phyloP scores from a whole-genome alignment of 2,113 vertebrate genomes.

The Herpetotheres cachinnans region DNA sequence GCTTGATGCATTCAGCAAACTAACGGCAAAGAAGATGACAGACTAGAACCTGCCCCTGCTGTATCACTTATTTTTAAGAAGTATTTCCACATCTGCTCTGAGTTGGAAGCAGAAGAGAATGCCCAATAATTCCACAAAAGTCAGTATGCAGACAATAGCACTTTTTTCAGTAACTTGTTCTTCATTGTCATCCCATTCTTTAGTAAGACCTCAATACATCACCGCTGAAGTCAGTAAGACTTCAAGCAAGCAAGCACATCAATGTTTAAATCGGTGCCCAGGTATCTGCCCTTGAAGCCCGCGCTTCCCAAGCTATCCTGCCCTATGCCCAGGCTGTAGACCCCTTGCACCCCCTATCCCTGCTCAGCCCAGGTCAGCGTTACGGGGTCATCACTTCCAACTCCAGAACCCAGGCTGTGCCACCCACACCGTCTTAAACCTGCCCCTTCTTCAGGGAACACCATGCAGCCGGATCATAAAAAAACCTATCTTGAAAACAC shows the following conservation, averaged over 20 bases:
- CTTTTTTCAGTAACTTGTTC: background rate
- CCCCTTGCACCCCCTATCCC: background rate
- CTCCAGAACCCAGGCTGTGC: background rate
- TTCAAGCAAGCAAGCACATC: background rate
- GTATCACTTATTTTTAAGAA: background rate
- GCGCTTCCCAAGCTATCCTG: background rate
- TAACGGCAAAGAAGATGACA: rapidly evolving
- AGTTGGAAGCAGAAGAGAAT: background rate
- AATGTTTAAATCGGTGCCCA: rapidly evolving
- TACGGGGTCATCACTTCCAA: background rate
- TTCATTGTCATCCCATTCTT: background rate
- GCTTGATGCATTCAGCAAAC: background rate
- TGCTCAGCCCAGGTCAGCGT: background rate
- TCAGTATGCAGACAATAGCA: background rate
- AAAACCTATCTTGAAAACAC: background rate
- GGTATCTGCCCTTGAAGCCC: background rate
- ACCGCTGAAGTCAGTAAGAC: rapidly evolving
- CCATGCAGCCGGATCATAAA: rapidly evolving
- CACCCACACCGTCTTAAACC: background rate
- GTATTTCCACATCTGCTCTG: rapidly evolving
- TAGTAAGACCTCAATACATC: background rate
- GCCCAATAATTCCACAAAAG: background rate
- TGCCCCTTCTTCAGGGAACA: background rate
- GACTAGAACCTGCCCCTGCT: background rate
- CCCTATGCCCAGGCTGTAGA: rapidly evolving